Conservation (phyloP, 2,888 invertebrate species). For the Cetonia aurata region DNA sequence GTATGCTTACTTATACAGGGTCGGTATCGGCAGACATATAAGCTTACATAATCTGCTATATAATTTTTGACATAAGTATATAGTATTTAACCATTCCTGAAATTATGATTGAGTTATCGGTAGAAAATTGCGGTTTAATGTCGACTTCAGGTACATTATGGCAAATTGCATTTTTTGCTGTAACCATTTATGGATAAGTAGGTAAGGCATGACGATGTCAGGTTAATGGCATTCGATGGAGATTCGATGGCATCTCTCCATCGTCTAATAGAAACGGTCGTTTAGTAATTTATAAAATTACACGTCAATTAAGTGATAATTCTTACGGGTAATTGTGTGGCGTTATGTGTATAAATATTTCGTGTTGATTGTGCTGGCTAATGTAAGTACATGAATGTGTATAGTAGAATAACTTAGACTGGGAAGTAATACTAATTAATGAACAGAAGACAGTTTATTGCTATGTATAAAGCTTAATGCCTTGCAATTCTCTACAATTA, state of each 20-base stretch:
- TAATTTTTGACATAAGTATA: slow-evolving; percentile 10
- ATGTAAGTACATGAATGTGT: too few species aligned
- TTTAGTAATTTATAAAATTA: slow-evolving; percentile 33
- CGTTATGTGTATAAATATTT: background rate
- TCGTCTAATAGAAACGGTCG: slow-evolving; percentile 20
- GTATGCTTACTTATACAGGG: too few species aligned
- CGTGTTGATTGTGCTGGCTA: too few species aligned
- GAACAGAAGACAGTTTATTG: too few species aligned
- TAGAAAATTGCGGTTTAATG: slow-evolving; percentile 23
- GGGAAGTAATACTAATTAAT: too few species aligned
- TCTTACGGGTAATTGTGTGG: slow-evolving; percentile 9
- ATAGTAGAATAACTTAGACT: too few species aligned
- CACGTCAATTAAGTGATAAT: slow-evolving; percentile 15
- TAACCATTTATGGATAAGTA: slow-evolving; percentile 20
- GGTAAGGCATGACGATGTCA: background rate
- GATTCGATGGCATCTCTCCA: background rate
- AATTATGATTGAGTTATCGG: slow-evolving; percentile 30
- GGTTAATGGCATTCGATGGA: slow-evolving; percentile 1
- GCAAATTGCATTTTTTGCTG: background rate
- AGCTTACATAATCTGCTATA: background rate
- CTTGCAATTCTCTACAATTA: too few species aligned
- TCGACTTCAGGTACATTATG: background rate
- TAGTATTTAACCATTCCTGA: slow-evolving; percentile 7
- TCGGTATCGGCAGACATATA: too few species aligned
- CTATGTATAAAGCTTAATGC: too few species aligned